Conservation (phyloP, 1,140 invertebrate species). For the Drosophila eugracilis region DNA sequence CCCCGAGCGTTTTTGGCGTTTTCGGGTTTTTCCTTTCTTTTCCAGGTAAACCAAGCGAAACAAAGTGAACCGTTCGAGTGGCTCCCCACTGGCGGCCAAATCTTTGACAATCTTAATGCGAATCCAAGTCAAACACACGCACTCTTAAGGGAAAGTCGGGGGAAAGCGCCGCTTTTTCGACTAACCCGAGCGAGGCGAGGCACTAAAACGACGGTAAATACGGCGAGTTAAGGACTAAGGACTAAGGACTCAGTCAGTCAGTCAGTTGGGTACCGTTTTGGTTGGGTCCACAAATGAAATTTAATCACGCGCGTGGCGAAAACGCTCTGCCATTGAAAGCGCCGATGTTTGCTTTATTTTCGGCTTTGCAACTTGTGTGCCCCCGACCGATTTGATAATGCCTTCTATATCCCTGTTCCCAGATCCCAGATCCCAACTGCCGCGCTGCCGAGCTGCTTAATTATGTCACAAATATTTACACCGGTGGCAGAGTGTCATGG, state of each 20-base stretch:
- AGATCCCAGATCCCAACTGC: conserved; percentile 5
- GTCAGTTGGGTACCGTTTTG: conserved; percentile 41
- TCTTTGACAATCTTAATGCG: conserved; percentile 80
- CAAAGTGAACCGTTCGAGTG: conserved; percentile 47
- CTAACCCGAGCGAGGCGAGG: conserved; percentile 55
- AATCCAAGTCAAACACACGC: conserved; percentile 51
- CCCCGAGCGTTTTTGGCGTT: conserved; percentile 50
- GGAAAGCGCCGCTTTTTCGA: conserved; percentile 2
- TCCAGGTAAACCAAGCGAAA: conserved; percentile 40
- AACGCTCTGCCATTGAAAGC: conserved; percentile 47
- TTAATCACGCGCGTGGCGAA: conserved; percentile 72
- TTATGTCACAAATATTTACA: conserved; percentile 83
- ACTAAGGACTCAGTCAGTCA: conserved; percentile 30
- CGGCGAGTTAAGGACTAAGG: conserved; percentile 50
- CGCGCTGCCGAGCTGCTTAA: conserved; percentile 63
- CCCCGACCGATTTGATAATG: conserved; percentile 68
- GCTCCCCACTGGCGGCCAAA: conserved; percentile 57
- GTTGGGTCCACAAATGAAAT: conserved; percentile 77
- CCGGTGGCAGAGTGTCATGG: conserved; percentile 64
- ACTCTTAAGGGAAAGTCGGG: conserved; percentile 8
- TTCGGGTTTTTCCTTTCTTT: conserved; percentile 12
- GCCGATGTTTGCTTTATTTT: conserved; percentile 77
- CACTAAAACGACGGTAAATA: conserved; percentile 66
- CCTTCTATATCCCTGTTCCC: not conserved
- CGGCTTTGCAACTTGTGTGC: conserved; percentile 59